These are phyloP conservation scores for Scolopax bukidnonensis DNA, from an alignment of 2,797 vertebrate genomes.

Conservation along the genomic window DNA sequence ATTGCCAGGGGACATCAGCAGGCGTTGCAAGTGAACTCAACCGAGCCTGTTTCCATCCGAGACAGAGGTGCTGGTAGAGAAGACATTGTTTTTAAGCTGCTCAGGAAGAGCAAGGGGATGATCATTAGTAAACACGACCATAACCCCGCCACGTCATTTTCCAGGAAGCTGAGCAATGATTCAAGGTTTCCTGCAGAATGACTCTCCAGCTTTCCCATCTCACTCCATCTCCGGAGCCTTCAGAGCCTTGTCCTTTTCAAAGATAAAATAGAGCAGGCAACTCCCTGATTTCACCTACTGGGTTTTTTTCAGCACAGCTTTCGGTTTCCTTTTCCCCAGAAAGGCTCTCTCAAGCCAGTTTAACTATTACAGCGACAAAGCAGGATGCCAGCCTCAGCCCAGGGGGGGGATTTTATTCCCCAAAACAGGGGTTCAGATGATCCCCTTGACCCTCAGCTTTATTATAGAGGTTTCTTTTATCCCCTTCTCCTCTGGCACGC, in stretches of 20 bases:
- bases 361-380: neutral
- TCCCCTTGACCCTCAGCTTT: neutral
- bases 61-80: neutral
- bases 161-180: neutral
- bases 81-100: neutral
- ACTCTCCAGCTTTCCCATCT: too few species aligned
- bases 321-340: neutral
- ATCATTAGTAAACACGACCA: neutral
- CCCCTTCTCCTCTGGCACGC: neutral
- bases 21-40: neutral
- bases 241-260: neutral
- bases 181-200: too few species aligned
- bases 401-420: neutral
- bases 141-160: neutral
- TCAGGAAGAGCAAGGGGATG: neutral
- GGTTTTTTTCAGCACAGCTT: neutral
- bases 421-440: neutral
- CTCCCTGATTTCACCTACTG: neutral
- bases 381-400: neutral
- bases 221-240: too few species aligned
- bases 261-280: neutral
- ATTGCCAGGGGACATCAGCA: fast-evolving
- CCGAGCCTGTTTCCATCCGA: neutral
- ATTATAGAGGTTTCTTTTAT: neutral
- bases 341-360: neutral